These are phyloP conservation scores for Phaethornis superciliosus DNA, from an alignment of 2,113 vertebrate genomes.

Conservation along the genomic window DNA sequence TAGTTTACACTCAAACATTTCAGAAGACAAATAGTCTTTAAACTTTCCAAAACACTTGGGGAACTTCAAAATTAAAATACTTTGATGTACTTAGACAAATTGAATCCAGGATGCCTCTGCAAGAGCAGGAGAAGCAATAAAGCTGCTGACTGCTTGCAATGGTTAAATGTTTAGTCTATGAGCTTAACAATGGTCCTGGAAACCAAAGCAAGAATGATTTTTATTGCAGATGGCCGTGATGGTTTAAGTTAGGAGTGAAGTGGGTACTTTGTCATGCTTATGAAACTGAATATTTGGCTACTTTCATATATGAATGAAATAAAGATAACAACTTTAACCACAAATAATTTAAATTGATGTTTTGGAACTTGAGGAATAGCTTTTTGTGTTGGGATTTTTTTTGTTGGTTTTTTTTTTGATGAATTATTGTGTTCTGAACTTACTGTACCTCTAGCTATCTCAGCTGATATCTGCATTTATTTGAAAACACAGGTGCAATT, in stretches of 20 bases:
- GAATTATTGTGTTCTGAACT: background rate
- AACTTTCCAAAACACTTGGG: conserved; percentile 73
- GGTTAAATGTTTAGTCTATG: conserved; percentile 79
- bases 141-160: conserved; percentile 72
- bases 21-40: conserved; percentile 75
- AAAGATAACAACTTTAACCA: conserved; percentile 61
- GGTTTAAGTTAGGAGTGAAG: conserved; percentile 66
- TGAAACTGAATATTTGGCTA: conserved; percentile 52
- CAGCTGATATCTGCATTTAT: background rate
- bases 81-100: conserved; percentile 79
- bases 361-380: conserved; percentile 11
- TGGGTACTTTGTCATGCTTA: conserved; percentile 50
- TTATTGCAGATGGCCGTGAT: conserved; percentile 72
- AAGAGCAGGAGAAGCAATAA: conserved; percentile 68
- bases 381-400: too few species aligned
- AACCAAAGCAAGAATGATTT: conserved; percentile 62
- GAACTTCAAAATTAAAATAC: conserved; percentile 71
- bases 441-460: background rate
- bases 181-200: conserved; percentile 62
- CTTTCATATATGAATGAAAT: conserved; percentile 56
- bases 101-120: conserved; percentile 74
- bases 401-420: background rate
- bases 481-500: conserved; percentile 2
- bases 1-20: conserved; percentile 70
- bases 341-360: conserved; percentile 53